phyloP scores from a whole-genome alignment of 2,888 invertebrate genomes.

The Baronia brevicornis region DNA sequence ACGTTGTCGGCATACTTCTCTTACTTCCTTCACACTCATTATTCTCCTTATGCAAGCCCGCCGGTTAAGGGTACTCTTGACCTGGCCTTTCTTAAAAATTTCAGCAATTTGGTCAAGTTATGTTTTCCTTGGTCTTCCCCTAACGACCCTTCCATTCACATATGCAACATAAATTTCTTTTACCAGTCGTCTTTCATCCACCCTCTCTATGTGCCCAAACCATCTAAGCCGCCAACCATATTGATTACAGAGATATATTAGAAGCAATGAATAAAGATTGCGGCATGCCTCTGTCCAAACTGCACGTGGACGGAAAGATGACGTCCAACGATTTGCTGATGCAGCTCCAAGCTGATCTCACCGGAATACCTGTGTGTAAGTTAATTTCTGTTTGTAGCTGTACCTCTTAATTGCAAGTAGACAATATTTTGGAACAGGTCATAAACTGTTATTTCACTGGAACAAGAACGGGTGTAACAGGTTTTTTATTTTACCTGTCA shows the following conservation, averaged over 20 bases:
- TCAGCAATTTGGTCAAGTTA: not conserved
- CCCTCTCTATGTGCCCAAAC: no score
- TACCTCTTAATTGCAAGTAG: not conserved
- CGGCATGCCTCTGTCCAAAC: constrained; percentile 84
- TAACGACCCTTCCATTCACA: no score
- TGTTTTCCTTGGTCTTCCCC: no score
- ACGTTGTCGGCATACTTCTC: no score
- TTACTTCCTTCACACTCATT: no score
- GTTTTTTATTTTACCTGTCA: not conserved
- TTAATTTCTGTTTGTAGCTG: constrained; percentile 22
- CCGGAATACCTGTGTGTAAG: constrained; percentile 92
- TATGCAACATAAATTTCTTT: no score
- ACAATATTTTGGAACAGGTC: not conserved
- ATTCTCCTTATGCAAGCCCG: no score
- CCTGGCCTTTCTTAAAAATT: not conserved
- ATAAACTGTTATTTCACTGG: no score
- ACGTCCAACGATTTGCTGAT: constrained; percentile 92
- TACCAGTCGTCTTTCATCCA: no score
- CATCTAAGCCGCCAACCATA: no score
- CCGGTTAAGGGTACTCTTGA: not conserved
- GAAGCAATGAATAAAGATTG: constrained; percentile 97
- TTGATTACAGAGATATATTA: constrained; percentile 84
- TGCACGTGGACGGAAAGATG: constrained; percentile 96
- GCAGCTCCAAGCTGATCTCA: constrained; percentile 96
- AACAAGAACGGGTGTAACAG: no score